phyloP scores from a whole-genome alignment of 2,113 vertebrate genomes.

The Uria lomvia region DNA sequence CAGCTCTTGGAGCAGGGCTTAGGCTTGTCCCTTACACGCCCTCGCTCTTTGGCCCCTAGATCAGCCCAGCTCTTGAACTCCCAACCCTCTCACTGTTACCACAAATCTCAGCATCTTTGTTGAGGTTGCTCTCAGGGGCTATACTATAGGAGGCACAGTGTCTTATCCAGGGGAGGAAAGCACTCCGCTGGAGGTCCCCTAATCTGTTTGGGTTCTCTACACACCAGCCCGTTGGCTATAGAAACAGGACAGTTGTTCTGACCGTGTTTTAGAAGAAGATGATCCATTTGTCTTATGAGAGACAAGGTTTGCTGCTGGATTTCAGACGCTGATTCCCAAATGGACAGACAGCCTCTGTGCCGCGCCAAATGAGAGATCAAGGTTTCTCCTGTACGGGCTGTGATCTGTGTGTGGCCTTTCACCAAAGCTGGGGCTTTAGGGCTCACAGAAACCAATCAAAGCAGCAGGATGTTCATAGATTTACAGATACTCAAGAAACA shows the following conservation, averaged over 20 bases:
- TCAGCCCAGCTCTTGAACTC: background rate
- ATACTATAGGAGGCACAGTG: background rate
- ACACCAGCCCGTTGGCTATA: background rate
- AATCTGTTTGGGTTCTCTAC: background rate
- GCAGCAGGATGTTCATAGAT: constrained; percentile 28
- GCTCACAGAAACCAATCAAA: constrained; percentile 16
- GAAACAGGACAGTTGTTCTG: background rate
- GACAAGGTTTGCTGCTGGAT: background rate
- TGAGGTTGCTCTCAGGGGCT: background rate
- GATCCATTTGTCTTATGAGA: background rate
- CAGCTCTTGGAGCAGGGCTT: background rate
- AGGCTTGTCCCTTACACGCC: background rate
- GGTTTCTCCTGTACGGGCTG: background rate
- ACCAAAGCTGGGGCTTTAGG: background rate
- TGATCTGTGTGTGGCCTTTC: constrained; percentile 47
- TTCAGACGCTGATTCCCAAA: background rate
- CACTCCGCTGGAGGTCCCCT: background rate
- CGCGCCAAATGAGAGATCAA: background rate
- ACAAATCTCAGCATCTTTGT: background rate
- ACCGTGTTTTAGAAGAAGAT: background rate
- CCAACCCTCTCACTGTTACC: background rate
- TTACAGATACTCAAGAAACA: constrained; percentile 47
- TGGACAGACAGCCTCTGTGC: background rate
- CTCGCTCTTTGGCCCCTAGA: background rate
- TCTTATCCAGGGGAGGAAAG: background rate